A percentile compares a stretch with the other conserved stretches of the same genome.
These are phyloP conservation scores for Pollicipes pollicipes DNA, from an alignment of 1,140 invertebrate species.

Conservation along the genomic window DNA sequence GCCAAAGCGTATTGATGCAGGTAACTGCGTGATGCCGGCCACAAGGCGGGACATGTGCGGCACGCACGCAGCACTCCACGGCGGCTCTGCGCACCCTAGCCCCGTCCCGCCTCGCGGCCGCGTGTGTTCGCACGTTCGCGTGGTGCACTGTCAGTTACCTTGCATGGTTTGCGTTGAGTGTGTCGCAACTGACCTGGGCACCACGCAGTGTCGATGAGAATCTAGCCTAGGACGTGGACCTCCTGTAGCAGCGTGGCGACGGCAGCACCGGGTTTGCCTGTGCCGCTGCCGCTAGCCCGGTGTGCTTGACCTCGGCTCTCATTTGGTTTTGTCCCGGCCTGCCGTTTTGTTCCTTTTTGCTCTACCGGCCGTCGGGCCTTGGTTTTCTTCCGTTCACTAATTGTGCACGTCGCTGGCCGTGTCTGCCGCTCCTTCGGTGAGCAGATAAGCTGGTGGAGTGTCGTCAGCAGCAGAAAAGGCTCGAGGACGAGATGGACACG, in stretches of 20 bases:
- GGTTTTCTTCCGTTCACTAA: background rate
- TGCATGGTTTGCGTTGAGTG: background rate
- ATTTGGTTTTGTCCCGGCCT: background rate
- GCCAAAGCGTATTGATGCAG: background rate
- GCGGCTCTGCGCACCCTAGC: background rate
- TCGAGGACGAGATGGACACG: conserved; percentile 96
- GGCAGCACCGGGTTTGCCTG: no score
- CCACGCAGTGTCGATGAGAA: no score
- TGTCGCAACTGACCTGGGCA: no score
- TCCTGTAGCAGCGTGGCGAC: no score
- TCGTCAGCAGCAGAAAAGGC: conserved; percentile 88
- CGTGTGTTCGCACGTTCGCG: background rate
- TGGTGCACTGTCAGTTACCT: background rate
- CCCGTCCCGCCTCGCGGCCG: background rate
- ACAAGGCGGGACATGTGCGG: no score
- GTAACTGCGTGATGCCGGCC: background rate
- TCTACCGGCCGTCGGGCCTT: no score
- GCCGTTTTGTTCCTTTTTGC: background rate
- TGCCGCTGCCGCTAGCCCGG: no score
- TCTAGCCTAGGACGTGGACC: no score
- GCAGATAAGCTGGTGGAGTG: conserved; percentile 87
- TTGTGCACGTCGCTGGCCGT: background rate
- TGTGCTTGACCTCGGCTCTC: no score
- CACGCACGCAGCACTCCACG: no score
- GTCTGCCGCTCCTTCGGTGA: conserved; percentile 18